Evolutionary conservation across 2,888 invertebrate species (phyloP), one percentile per base, ranked within the genome.

Genomic region (Agonopterix alstromeriana): DNA sequence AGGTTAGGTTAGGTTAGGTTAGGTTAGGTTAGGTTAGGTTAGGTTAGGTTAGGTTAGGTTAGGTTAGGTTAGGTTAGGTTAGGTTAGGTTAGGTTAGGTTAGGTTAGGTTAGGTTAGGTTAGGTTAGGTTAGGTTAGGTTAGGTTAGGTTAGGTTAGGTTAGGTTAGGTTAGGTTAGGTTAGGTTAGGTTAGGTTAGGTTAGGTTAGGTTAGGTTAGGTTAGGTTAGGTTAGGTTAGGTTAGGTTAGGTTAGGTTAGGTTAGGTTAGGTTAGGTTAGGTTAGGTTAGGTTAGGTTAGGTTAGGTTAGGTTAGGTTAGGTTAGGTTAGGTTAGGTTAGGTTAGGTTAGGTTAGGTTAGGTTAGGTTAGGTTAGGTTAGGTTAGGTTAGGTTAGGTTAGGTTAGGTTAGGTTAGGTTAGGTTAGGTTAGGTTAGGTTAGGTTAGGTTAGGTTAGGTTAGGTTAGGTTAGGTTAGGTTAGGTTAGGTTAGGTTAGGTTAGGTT

Each of bases 1-100:
- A 50, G 54, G 56, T 53, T 58, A 51, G 56, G 55, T 55, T 55
- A 51, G 56, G 57, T 57, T 57, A 52, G 56, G 57, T 59, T 59
- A 36, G 36, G 17, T 17, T 17, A 14, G 14, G 14, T 14, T 14
- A 14, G 14, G 14, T 14, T 14, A 53, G 55, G 54, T 54, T 55
- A 53, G 55, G 57, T 57, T 57, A 53, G 58, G 54, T 53, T 58
- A 50, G 54, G 56, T 53, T 58, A 51, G 56, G 55, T 55, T 55
- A 51, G 56, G 57, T 57, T 57, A 52, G 56, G 57, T 59, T 59
- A 36, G 36, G 17, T 17, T 17, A 14, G 14, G 14, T 14, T 14
- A 14, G 14, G 14, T 14, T 14, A 53, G 55, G 54, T 54, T 55
- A 53, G 55, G 57, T 57, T 57, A 53, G 58, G 54, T 53, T 58